These are phyloP conservation scores for Metellina segmentata DNA, from an alignment of 2,888 invertebrate genomes.

Conservation along the genomic window DNA sequence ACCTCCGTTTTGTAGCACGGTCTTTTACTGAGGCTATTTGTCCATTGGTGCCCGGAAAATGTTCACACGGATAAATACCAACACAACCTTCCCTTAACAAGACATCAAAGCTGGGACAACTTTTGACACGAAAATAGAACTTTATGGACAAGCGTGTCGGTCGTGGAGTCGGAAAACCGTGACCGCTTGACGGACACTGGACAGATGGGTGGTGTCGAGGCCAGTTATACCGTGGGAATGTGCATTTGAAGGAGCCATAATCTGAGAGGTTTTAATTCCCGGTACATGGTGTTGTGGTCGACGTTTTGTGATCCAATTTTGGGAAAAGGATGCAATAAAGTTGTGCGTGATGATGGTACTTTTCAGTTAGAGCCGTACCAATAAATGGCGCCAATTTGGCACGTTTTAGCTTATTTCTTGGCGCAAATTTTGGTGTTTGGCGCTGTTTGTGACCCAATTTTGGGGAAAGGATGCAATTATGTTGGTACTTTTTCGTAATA, in stretches of 20 bases:
- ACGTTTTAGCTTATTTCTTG: no score
- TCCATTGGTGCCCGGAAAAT: conserved; percentile 9
- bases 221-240: no score
- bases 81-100: neutral
- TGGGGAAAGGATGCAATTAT: no score
- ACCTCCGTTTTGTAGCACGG: neutral
- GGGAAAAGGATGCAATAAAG: no score
- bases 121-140: neutral
- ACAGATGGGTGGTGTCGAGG: neutral
- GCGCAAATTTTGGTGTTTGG: no score
- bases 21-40: neutral
- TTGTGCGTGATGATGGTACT: no score
- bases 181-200: conserved; percentile 11
- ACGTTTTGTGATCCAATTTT: no score
- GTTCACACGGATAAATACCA: neutral
- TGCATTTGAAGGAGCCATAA: neutral
- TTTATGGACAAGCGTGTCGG: neutral
- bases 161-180: conserved; percentile 12
- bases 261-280: neutral
- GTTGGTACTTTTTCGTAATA: no score
- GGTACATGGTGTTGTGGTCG: neutral
- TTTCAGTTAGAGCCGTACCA: no score
- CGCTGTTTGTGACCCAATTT: no score
- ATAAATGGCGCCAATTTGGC: no score
- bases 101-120: neutral